These are phyloP conservation scores for Therioaphis trifolii DNA, from an alignment of 2,888 invertebrate species.

Conservation along the genomic window DNA sequence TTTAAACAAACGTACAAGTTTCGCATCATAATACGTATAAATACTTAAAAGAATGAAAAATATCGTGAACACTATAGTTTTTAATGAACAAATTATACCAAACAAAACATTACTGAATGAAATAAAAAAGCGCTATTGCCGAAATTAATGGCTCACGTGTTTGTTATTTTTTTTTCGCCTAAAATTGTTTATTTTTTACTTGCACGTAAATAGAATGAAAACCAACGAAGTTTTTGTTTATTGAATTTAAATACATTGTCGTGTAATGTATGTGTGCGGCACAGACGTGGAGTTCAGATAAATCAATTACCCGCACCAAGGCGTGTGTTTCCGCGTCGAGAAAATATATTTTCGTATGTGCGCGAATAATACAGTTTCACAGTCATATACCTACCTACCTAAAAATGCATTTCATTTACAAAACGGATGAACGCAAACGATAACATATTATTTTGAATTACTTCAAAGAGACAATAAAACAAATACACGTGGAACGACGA, in stretches of 20 bases:
- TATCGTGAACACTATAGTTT: background rate
- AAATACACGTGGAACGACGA: too few species aligned
- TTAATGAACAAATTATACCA: constrained; percentile 24
- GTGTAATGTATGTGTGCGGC: background rate
- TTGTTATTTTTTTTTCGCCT: background rate
- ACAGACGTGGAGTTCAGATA: too few species aligned
- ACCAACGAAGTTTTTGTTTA: background rate
- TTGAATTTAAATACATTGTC: background rate
- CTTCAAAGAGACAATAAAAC: too few species aligned
- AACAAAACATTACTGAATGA: background rate
- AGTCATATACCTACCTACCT: background rate
- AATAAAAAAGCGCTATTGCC: background rate
- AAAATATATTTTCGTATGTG: background rate
- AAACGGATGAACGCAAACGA: background rate
- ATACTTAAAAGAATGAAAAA: constrained; percentile 8
- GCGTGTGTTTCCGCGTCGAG: background rate
- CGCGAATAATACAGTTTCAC: background rate
- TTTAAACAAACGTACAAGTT: constrained; percentile 2
- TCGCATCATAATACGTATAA: constrained; percentile 13
- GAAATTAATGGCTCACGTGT: background rate
- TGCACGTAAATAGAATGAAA: background rate
- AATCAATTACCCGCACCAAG: background rate
- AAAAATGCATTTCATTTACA: background rate
- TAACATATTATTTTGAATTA: too few species aligned
- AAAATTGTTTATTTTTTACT: background rate